Evolutionary conservation across 2,888 invertebrate genomes (phyloP), one percentile per base, ranked within the genome.

Genomic region (Leptinotarsa rubiginosa): DNA sequence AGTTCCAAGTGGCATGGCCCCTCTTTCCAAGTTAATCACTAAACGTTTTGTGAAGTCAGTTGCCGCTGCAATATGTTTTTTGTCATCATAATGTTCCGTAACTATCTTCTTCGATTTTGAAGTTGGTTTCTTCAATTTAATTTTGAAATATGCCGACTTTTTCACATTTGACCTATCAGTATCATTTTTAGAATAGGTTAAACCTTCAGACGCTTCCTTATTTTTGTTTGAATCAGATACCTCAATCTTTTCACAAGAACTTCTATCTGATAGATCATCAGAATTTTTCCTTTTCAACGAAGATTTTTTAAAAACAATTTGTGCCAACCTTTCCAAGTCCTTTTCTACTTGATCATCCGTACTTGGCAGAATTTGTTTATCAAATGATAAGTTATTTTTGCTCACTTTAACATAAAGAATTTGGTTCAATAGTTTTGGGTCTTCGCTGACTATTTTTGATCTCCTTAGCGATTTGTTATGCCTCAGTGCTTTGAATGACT

Each of bases 21-120:
- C 66, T 66, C 56, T 22, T 20, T 70, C 59, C 47, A 70, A 18
- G n/a, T 67, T 70, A 7, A 66, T 49, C 1, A 59, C 50, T 52
- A 66, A 70, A 41, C 41, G 31, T 22, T 18, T 56, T 50, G 25
- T 72, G 22, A 66, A 62, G 3, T 66, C n/a, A 62, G 25, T n/a
- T n/a, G n/a, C 10, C 10, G 0, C n/a, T 62, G 5, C 2, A 62
- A 31, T 62, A 16, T 31, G 7, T 31, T 62, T 41, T 25, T 18
- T 56, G 10, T 56, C 18, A 18, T n/a, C 31, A 62, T 16, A 5
- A 31, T 62, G 18, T 25, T 62, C 56, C 25, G 20, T 41, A 16
- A n/a, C 16, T n/a, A 10, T 7, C 41, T 62, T 62, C 7, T 31
- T 62, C 12, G 25, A 31, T 25, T 16, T 62, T 31, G 31, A 10